Evolutionary conservation across 2,888 invertebrate genomes (phyloP).

Genomic region (Dicycla oo): DNA sequence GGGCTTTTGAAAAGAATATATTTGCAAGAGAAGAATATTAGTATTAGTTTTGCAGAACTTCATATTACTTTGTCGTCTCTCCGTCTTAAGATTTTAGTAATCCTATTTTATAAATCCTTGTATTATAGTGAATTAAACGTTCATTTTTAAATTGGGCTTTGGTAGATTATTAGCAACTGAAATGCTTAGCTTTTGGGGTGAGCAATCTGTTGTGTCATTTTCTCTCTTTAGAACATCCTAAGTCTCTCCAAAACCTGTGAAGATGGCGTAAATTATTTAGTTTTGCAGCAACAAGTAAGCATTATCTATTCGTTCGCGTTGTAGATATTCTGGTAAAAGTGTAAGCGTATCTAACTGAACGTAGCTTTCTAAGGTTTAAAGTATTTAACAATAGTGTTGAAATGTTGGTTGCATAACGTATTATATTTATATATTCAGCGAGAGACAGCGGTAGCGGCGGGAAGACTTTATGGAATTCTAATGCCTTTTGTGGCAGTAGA

Average conservation of each 20-base stretch:
- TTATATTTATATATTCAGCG: constrained; percentile 76
- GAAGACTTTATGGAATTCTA: constrained; percentile 80
- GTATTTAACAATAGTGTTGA: constrained; percentile 56
- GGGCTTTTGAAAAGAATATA: constrained; percentile 35
- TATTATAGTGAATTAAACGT: neutral
- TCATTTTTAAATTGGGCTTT: neutral
- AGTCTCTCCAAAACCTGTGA: too few species aligned
- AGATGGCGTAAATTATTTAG: neutral
- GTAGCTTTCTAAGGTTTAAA: constrained; percentile 51
- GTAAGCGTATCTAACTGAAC: constrained; percentile 37
- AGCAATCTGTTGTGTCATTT: neutral
- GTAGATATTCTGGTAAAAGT: constrained; percentile 28
- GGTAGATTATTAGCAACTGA: neutral
- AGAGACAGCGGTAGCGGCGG: constrained; percentile 70
- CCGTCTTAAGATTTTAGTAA: neutral
- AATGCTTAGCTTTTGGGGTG: neutral
- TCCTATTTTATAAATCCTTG: too few species aligned
- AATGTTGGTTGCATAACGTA: constrained; percentile 69
- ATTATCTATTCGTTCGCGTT: neutral
- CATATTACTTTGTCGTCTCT: neutral
- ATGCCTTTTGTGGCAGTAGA: constrained; percentile 69
- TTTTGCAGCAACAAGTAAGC: neutral
- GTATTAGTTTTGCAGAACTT: constrained; percentile 10
- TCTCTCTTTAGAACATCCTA: neutral
- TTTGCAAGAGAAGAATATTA: neutral